These are phyloP conservation scores for Saimiri boliviensis DNA, from an alignment of 2,113 vertebrate genomes.

Conservation along the genomic window DNA sequence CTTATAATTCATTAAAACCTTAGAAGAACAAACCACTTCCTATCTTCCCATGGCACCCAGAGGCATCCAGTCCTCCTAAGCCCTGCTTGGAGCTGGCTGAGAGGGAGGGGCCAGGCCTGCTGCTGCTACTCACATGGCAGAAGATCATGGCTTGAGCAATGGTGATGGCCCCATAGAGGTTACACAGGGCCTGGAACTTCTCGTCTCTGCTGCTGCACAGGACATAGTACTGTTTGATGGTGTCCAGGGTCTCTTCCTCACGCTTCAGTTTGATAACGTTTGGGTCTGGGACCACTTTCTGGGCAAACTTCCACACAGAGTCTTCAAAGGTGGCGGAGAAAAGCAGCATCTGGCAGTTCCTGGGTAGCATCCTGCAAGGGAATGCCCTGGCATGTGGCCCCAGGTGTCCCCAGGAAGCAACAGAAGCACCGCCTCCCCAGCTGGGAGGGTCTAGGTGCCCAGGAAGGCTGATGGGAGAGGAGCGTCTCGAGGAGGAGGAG, in stretches of 20 bases:
- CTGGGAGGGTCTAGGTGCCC: neutral
- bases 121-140: conserved; percentile 90
- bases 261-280: conserved; percentile 96
- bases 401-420: neutral
- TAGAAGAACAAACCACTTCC: neutral
- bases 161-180: conserved; percentile 94
- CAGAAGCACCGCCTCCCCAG: neutral
- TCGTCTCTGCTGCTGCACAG: conserved; percentile 91
- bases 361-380: conserved; percentile 88
- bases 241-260: conserved; percentile 97
- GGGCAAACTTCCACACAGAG: conserved; percentile 95
- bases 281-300: conserved; percentile 93
- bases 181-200: conserved; percentile 94
- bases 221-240: conserved; percentile 97
- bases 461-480: neutral
- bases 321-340: conserved; percentile 99
- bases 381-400: neutral
- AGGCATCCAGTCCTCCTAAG: neutral
- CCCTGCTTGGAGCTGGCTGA: neutral
- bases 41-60: neutral
- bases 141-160: conserved; percentile 97
- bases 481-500: neutral
- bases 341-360: conserved; percentile 96
- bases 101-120: neutral
- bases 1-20: neutral